These are phyloP conservation scores for Papio anubis DNA, from an alignment of 2,113 vertebrate species.

Conservation along the genomic window DNA sequence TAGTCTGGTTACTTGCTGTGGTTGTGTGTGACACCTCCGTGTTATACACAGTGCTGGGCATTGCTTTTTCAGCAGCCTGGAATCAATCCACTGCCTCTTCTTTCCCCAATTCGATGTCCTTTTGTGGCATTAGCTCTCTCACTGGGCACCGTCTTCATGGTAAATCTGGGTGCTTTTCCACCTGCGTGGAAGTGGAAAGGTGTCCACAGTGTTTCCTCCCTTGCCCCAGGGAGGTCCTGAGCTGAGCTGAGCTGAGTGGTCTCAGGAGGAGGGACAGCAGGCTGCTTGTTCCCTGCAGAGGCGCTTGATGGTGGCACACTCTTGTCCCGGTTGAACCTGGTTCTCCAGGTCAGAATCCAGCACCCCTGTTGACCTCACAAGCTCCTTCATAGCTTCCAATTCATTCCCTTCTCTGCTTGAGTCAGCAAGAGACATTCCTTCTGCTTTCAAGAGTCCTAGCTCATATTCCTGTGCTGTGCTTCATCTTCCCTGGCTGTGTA, in stretches of 20 bases:
- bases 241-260: background rate
- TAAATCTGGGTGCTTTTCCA: too few species aligned
- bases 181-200: fast-evolving
- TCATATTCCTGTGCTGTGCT: background rate
- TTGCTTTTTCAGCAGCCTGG: background rate
- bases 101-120: background rate
- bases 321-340: background rate
- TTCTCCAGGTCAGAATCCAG: background rate
- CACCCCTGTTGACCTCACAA: background rate
- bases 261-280: fast-evolving
- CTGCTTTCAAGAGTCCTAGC: background rate
- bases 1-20: background rate
- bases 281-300: fast-evolving
- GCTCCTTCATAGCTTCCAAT: background rate
- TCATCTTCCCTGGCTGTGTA: background rate
- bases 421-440: background rate
- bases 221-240: background rate
- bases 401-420: background rate
- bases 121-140: background rate
- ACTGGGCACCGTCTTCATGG: fast-evolving
- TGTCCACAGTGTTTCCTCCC: too few species aligned
- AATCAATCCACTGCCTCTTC: background rate
- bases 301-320: background rate
- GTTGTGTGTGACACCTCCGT: background rate
- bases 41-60: fast-evolving